Conservation (phyloP, 2,797 vertebrate species). For the Choloepus didactylus region DNA sequence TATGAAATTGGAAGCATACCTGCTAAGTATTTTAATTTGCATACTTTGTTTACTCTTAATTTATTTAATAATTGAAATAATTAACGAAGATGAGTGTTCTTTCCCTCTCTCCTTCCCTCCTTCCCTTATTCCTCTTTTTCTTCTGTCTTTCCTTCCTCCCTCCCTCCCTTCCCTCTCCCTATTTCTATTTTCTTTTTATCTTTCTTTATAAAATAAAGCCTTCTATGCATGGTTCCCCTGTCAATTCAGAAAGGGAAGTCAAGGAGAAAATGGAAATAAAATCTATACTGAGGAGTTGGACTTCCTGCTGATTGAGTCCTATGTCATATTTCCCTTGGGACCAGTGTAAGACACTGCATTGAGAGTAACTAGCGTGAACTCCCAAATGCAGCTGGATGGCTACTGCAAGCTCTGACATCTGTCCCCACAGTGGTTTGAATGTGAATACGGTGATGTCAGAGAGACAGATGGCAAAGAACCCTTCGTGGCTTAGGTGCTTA, state of each 20-base stretch:
- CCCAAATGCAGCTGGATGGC: accelerated
- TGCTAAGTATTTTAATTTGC: accelerated
- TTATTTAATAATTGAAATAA: neutral
- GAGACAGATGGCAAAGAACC: neutral
- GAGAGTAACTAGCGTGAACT: neutral
- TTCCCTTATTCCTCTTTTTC: neutral
- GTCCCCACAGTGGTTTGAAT: neutral
- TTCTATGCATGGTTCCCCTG: neutral
- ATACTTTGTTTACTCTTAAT: neutral
- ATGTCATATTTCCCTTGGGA: neutral
- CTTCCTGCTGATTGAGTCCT: neutral
- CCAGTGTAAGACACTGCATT: neutral
- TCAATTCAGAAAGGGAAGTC: neutral
- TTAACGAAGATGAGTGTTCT: neutral
- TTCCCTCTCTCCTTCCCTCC: neutral
- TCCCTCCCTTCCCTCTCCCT: too few species aligned
- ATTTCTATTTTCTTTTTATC: neutral
- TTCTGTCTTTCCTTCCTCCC: neutral
- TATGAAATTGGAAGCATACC: accelerated
- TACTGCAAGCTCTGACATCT: accelerated
- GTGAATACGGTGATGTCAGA: neutral
- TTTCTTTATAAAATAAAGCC: neutral
- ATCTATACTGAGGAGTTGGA: neutral
- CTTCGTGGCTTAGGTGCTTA: neutral
- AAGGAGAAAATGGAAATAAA: neutral